Percentiles rank a stretch among this genome's conserved stretches.
These are phyloP conservation scores for Baronia brevicornis DNA, from an alignment of 2,888 invertebrate species.

Conservation along the genomic window DNA sequence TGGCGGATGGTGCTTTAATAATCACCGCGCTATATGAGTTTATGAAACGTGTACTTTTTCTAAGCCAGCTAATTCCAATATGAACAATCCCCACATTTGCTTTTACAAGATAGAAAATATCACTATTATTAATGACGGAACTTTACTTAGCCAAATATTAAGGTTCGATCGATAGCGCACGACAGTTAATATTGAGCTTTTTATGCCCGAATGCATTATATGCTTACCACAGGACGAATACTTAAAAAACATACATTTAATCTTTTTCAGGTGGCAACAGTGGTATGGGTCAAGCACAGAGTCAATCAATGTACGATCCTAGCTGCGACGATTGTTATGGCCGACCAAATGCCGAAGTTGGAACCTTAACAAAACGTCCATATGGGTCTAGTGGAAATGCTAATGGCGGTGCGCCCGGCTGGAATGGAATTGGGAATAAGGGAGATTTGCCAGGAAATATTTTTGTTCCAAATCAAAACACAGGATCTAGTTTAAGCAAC, in stretches of 20 bases:
- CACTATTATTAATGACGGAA: too few species aligned
- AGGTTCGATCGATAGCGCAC: too few species aligned
- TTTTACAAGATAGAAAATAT: too few species aligned
- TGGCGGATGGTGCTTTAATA: too few species aligned
- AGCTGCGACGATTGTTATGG: slow-evolving; percentile 81
- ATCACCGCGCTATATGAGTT: too few species aligned
- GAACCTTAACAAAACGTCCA: slow-evolving; percentile 34
- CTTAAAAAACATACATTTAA: background rate
- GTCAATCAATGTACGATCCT: slow-evolving; percentile 83
- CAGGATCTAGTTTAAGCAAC: slow-evolving; percentile 1
- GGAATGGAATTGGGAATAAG: slow-evolving; percentile 1
- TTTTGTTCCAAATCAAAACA: slow-evolving; percentile 1
- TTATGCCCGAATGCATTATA: too few species aligned
- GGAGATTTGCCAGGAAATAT: background rate
- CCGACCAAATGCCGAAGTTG: slow-evolving; percentile 32
- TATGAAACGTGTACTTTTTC: too few species aligned
- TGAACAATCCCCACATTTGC: too few species aligned
- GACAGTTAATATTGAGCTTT: too few species aligned
- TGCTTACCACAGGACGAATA: background rate
- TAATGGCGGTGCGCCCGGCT: slow-evolving; percentile 2
- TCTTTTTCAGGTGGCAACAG: slow-evolving; percentile 80
- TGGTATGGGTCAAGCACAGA: slow-evolving; percentile 93
- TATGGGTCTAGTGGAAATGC: slow-evolving; percentile 6
- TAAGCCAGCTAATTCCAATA: too few species aligned
- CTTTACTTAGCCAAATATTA: too few species aligned